Base-by-base conservation (phyloP, 1,140 invertebrate genomes). In the Hesperophylax magnus region DNA sequence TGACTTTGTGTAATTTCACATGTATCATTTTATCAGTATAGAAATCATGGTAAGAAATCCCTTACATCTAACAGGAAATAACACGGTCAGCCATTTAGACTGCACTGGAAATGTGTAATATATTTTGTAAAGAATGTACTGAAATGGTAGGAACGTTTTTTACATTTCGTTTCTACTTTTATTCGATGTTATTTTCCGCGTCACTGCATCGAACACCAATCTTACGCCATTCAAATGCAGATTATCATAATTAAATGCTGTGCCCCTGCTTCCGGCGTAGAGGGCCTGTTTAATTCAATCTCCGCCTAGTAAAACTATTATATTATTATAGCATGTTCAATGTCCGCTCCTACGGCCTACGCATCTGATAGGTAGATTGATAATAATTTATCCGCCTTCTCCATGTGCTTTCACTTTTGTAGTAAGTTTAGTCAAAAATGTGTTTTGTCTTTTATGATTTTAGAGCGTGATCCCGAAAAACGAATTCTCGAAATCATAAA, bases 141-240 rank as follows among this genome's bases (percentile, higher is more conserved):
- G 27, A 27, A 27, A 27, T 27, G 2, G 27, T 27, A 27, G 2
- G 5, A n/a, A n/a, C n/a, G n/a, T n/a, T 34, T 47, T 47, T 47
- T 8, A 47, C 34, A 47, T 47, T 47, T 3, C 1, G 9, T 47
- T 47, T 47, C 9, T 14, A 14, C 11, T 47, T 47, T 47, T 47
- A 47, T 47, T 47, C 9, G 6, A 14, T 72, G 69, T 72, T 72
- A 72, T 72, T 72, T 72, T 22, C 47, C 69, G 52, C 69, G 47
- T 52, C 69, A 72, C 69, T 72, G 69, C 69, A 24, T 22, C 5
- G 20, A 20, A 27, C 34, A n/a, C 18, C 34, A 27, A 69, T 39
- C 27, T 69, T 69, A 34, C 27, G 8, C 60, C 20, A 61, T 61
- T 61, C 60, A 61, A 61, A 61, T 53, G 20, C 53, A 53, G 18